Evolutionary conservation across 2,888 invertebrate species (phyloP).

Genomic region (Anoplius nigerrimus): DNA sequence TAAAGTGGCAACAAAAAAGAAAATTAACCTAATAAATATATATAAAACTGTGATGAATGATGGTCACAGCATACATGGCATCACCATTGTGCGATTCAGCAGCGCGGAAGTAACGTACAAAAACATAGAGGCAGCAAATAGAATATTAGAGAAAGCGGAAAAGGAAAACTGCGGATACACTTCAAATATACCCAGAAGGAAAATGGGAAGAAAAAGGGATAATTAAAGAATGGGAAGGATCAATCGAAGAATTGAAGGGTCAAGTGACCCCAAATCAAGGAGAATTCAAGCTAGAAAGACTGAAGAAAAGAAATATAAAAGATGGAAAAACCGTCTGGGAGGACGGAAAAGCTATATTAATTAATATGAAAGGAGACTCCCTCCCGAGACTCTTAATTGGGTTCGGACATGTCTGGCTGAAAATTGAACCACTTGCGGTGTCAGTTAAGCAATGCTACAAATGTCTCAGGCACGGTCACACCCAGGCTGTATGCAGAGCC

Average conservation of each 20-base stretch:
- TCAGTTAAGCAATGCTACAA: constrained; percentile 9
- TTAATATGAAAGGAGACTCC: neutral
- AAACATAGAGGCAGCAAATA: no score
- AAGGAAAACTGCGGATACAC: neutral
- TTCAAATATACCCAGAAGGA: neutral
- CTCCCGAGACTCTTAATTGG: constrained; percentile 10
- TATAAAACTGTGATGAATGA: no score
- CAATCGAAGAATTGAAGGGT: neutral
- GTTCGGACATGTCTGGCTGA: constrained; percentile 14
- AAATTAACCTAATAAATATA: no score
- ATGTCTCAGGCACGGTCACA: constrained; percentile 1
- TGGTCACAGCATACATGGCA: no score
- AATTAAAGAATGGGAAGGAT: constrained; percentile 10
- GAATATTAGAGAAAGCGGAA: no score
- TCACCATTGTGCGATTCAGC: no score
- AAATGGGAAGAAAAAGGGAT: neutral
- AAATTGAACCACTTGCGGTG: constrained; percentile 8
- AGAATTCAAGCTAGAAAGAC: neutral
- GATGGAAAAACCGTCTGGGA: neutral
- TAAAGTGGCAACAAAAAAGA: no score
- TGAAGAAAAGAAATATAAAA: neutral
- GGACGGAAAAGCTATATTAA: neutral
- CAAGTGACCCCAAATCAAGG: neutral
- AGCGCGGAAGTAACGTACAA: no score
- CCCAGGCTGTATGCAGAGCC: neutral